These are phyloP conservation scores for Glareola pratincola DNA, from an alignment of 2,113 vertebrate species.

Conservation along the genomic window DNA sequence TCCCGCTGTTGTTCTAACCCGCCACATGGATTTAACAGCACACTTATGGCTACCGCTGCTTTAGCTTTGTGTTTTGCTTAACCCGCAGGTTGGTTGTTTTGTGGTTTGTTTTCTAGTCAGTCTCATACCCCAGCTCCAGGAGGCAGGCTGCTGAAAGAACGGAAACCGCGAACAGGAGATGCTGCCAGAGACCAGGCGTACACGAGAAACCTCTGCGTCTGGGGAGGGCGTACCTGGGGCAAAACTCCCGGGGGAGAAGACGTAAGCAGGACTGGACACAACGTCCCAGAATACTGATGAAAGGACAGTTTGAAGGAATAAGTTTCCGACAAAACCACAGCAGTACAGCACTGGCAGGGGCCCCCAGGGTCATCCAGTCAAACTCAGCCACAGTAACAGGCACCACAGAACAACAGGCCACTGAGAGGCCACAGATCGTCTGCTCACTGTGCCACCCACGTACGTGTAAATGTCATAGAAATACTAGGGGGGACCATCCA, in stretches of 20 bases:
- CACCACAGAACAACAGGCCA: rapidly evolving
- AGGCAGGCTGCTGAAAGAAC: not conserved
- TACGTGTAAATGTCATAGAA: not conserved
- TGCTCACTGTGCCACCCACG: rapidly evolving
- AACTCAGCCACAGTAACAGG: not conserved
- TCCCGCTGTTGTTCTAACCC: not conserved
- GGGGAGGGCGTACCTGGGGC: rapidly evolving
- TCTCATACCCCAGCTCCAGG: not conserved
- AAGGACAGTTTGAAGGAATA: not conserved
- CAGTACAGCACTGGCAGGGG: not conserved
- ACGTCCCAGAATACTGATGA: not conserved
- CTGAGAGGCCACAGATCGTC: not conserved
- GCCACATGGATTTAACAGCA: not conserved
- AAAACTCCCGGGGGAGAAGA: not conserved
- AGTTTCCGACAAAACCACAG: not conserved
- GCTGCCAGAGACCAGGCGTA: not conserved
- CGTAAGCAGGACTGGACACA: not conserved
- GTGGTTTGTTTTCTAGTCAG: not conserved
- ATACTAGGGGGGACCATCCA: not conserved
- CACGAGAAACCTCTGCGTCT: not conserved
- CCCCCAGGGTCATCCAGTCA: not conserved
- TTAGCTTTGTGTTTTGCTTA: not conserved
- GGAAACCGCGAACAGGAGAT: not conserved
- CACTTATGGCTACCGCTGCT: not conserved
- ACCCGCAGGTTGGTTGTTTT: not conserved